Percentiles rank a stretch among this genome's conserved stretches.
These are phyloP conservation scores for Ceyx margarethae DNA, from an alignment of 2,113 vertebrate genomes.

Conservation along the genomic window DNA sequence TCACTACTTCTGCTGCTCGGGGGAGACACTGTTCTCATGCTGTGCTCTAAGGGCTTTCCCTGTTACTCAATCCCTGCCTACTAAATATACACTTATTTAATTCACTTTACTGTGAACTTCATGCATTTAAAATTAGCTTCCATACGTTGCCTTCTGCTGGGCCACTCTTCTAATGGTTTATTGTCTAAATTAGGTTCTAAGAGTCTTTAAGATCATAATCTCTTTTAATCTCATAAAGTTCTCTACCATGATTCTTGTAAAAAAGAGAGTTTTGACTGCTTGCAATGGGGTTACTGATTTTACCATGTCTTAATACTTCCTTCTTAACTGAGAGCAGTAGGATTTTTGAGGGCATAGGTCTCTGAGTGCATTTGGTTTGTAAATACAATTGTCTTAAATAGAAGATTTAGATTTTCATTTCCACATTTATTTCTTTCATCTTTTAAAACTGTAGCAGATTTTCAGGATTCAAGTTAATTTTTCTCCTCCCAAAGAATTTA, in stretches of 20 bases:
- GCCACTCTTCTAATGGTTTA: neutral
- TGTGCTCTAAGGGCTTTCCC: neutral
- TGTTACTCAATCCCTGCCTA: neutral
- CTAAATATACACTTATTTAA: neutral
- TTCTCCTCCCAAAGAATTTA: slow-evolving; percentile 37
- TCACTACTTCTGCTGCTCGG: neutral
- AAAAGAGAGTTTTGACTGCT: neutral
- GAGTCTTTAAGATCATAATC: neutral
- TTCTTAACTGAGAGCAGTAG: slow-evolving; percentile 16
- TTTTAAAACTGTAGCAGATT: slow-evolving; percentile 12
- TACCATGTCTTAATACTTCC: slow-evolving; percentile 31
- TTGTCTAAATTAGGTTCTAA: neutral
- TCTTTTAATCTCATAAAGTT: neutral
- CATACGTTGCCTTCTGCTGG: neutral
- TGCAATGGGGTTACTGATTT: neutral
- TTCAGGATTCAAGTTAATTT: neutral
- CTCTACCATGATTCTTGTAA: neutral
- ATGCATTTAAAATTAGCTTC: neutral
- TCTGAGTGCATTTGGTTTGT: slow-evolving; percentile 32
- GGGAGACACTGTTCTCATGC: neutral
- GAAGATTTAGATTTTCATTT: slow-evolving; percentile 29
- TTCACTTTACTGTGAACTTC: neutral
- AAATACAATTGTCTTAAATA: slow-evolving; percentile 46
- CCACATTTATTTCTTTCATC: slow-evolving; percentile 12
- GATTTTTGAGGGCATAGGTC: neutral